Percentiles rank a stretch among this genome's conserved stretches.
phyloP scores from a whole-genome alignment of 2,888 invertebrate species.

The Phytoseiulus persimilis region DNA sequence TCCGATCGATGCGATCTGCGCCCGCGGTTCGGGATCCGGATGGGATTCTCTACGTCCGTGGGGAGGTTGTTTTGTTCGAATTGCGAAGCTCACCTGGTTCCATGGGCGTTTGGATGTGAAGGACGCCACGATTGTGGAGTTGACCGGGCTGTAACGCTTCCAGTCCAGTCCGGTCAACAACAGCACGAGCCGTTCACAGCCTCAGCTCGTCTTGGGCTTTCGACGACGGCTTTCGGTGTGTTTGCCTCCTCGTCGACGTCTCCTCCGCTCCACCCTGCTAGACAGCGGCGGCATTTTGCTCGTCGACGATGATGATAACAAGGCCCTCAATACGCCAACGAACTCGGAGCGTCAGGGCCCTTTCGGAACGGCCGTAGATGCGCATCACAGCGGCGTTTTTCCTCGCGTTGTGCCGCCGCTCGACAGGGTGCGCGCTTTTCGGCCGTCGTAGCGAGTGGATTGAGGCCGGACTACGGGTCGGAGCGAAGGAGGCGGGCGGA shows the following conservation, averaged over 20 bases:
- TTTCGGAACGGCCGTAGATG: background rate
- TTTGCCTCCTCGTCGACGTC: conserved; percentile 5
- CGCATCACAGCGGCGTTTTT: background rate
- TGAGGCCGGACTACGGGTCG: background rate
- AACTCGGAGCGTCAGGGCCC: conserved; percentile 5
- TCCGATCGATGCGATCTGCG: too few relatives aligned
- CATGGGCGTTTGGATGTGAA: conserved; percentile 34
- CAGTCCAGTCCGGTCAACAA: conserved; percentile 33
- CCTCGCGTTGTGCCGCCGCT: background rate
- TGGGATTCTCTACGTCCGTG: too few relatives aligned
- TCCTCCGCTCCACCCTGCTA: conserved; percentile 5
- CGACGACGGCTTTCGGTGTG: background rate
- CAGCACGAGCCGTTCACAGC: conserved; percentile 15
- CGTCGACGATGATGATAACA: background rate
- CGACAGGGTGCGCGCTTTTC: background rate
- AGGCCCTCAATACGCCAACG: background rate
- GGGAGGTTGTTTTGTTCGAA: background rate
- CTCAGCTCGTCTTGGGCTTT: background rate
- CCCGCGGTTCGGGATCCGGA: too few relatives aligned
- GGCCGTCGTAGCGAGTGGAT: background rate
- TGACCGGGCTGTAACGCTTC: conserved; percentile 18
- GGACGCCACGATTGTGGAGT: conserved; percentile 37
- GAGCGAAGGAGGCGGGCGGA: background rate
- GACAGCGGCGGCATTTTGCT: background rate
- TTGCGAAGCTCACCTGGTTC: conserved; percentile 12